Base-by-base conservation (phyloP, 2,888 invertebrate genomes). In the Willowsia nigromaculata region DNA sequence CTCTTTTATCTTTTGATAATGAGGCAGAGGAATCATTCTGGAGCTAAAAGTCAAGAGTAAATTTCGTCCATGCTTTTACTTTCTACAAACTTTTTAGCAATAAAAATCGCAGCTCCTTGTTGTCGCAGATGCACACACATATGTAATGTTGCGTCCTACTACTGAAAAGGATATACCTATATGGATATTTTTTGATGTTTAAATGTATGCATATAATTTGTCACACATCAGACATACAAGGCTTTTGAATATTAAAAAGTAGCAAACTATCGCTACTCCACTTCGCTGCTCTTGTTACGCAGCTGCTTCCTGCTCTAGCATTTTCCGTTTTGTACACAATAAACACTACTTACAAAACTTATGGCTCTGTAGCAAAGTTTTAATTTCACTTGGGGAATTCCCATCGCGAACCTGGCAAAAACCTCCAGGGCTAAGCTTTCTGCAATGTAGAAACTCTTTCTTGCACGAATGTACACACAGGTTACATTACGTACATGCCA, bases 301-400 rank as follows among this genome's bases (percentile, higher is more conserved):
- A 40, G 22, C 22, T 22, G 18, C 68, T 1, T 4, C 13, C 0
- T 71, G 1, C 18, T 22, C 11, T 22, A 15, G 11, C 7, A 43
- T 59, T 11, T 59, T 53, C 18, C 2, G 18, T 53, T 18, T 15
- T 11, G 27, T 59, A 11, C 59, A 13, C 30, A 30, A 27, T 13
- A 59, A 13, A 27, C 11, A 27, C 27, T 30, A 1, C 59, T n/a
- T n/a, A n/a, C n/a, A n/a, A n/a, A n/a, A n/a, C n/a, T n/a, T n/a
- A n/a, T n/a, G n/a, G n/a, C n/a, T n/a, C n/a, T 53, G 18, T 6
- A 1, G 22, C 40, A 53, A 80, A 80, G 59, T 80, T 80, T 80
- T 59, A 47, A 80, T 80, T 80, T 80, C 80, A 59, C 56, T 37
- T 37, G 56, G 80, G 80, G 80, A 80, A 80, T 80, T 78, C 80